Evolutionary conservation across 1,140 invertebrate species (phyloP), one percentile per base, ranked within the genome.

Genomic region (Drosophila albomicans): DNA sequence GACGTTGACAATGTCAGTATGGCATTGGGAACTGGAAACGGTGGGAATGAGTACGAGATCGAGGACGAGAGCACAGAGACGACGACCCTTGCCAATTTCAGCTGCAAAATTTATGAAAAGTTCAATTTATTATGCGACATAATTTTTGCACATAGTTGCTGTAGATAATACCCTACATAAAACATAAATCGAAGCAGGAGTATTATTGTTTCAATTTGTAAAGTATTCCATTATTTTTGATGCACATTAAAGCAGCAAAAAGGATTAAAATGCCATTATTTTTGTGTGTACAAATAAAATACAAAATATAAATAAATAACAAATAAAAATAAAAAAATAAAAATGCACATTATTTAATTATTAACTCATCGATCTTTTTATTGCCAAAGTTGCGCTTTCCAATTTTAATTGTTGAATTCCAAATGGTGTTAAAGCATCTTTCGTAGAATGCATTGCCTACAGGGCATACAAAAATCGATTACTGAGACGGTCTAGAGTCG

Each of bases 31-130:
- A 7, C 41, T 52, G 64, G 16, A 43, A 48, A 35, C 52, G 20
- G 2, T 20, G n/a, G 57, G 58, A 38, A 54, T 20, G 20, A 25
- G 20, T 25, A 56, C 20, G 10, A 16, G 30, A 32, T 7, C 30
- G 30, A 49, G 38, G 35, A 28, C 57, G 51, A 28, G 28, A 45
- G 13, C 13, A 61, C 11, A 25, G 56, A 43, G 46, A 25, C 62
- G 32, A 45, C 43, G 46, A 75, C 63, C 75, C 59, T 75, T 78
- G 74, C 78, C 84, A 88, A 88, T 84, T 89, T 84, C 69, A 72
- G 77, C 68, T 88, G 74, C 69, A 84, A 84, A 89, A 89, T 88
- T 80, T 89, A 88, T 88, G 84, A 88, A 88, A 89, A 88, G 85
- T 88, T 88, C 84, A 88, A 89, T 88, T 88, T 88, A 88, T 88